Evolutionary conservation across 1,140 invertebrate species (phyloP), one percentile per base, ranked within the genome.

Genomic region (Drosophila rufa): DNA sequence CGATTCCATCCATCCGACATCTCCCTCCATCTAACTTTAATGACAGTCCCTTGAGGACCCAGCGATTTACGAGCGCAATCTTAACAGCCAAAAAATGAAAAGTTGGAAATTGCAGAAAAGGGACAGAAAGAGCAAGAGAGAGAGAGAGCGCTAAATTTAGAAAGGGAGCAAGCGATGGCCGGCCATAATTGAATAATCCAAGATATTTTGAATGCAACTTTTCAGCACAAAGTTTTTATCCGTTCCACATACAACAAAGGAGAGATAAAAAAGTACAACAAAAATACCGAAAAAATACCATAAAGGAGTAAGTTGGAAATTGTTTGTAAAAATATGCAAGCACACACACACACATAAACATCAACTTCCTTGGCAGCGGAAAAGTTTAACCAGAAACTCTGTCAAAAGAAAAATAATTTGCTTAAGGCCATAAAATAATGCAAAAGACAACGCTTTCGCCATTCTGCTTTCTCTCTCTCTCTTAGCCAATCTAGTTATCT

Each of bases 381-480:
- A 82, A 85, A 85, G 57, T 86, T 85, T 79, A 82, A 57, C 69
- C 66, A 79, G 82, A 85, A 74, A 82, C 62, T 86, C 73, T 71
- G 59, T 40, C 60, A 78, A 82, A 40, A 78, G 66, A 64, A 82
- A 86, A 87, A 86, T 86, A 87, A 82, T 86, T 86, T 69, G 83
- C 83, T 83, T 80, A 53, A 69, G 84, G 82, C 80, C 76, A 87
- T 87, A 87, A 86, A 86, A 87, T 79, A 85, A 87, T 84, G 82
- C 82, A 36, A 86, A 77, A 85, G 66, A 82, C 65, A 57, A 55
- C 36, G 70, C 5, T 17, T 15, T 15, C 27, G n/a, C 40, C n/a
- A 27, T 33, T 38, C 22, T 45, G 33, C 38, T 62, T 11, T 43
- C 40, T 38, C 30, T 43, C 40, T 38, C 30, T 30, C 27, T 14